Evolutionary conservation across 2,888 invertebrate species (phyloP).

Genomic region (Metalampra italica): DNA sequence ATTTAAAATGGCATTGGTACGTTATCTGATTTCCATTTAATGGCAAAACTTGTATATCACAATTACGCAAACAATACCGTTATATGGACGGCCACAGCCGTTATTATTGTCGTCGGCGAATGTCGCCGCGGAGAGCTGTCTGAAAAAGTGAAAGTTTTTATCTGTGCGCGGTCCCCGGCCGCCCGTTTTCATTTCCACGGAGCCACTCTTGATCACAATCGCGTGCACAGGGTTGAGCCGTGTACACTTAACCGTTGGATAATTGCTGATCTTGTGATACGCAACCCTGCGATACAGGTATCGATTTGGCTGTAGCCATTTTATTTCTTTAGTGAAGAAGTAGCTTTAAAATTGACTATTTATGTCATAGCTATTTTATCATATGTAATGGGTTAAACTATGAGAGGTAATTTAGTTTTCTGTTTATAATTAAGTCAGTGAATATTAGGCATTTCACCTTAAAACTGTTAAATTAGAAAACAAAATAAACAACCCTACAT

Average conservation of each 20-base stretch:
- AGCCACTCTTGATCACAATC: constrained; percentile 65
- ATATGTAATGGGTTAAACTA: too few relatives aligned
- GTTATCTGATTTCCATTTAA: constrained; percentile 20
- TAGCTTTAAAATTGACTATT: not conserved
- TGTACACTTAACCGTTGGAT: constrained; percentile 32
- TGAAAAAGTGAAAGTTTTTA: constrained; percentile 76
- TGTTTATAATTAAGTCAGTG: too few relatives aligned
- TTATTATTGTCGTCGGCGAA: constrained; percentile 57
- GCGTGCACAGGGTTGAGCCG: constrained; percentile 44
- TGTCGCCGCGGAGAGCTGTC: constrained; percentile 61
- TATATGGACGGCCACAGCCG: constrained; percentile 58
- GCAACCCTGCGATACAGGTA: constrained; percentile 10
- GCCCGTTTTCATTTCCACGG: constrained; percentile 67
- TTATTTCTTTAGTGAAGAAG: constrained; percentile 2
- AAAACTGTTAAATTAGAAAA: too few relatives aligned
- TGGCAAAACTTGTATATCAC: constrained; percentile 52
- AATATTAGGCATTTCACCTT: too few relatives aligned
- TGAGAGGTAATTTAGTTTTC: too few relatives aligned
- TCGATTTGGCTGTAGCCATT: constrained; percentile 8
- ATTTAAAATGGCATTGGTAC: not conserved
- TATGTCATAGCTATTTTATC: not conserved
- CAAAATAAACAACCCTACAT: constrained; percentile 46
- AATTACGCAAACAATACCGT: constrained; percentile 61
- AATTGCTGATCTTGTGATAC: constrained; percentile 43
- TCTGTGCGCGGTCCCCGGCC: constrained; percentile 59